These are phyloP conservation scores for Gallinago paraguaiae DNA, from an alignment of 2,113 vertebrate genomes.

Conservation along the genomic window DNA sequence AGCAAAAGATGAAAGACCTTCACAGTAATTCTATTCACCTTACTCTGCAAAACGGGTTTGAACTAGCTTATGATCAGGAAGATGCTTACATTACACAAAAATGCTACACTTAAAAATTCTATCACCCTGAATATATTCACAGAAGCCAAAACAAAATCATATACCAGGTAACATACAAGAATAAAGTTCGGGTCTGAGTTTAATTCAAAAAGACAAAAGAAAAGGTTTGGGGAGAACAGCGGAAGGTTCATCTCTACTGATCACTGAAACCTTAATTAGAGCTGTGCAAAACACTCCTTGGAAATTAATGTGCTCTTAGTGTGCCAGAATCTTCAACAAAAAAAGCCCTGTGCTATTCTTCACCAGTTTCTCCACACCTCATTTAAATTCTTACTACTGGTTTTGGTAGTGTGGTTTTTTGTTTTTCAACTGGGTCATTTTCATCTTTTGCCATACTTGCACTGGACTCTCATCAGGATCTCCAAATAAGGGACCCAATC, in stretches of 20 bases:
- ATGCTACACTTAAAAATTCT: background rate
- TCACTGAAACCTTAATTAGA: background rate
- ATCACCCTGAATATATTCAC: background rate
- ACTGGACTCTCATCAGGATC: background rate
- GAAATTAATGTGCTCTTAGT: background rate
- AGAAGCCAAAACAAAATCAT: background rate
- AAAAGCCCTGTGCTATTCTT: background rate
- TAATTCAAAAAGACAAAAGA: background rate
- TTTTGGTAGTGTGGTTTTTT: background rate
- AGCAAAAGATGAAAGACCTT: constrained; percentile 36
- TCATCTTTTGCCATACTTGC: background rate
- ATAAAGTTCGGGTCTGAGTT: background rate
- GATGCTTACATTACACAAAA: background rate
- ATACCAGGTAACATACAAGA: background rate
- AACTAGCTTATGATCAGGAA: background rate
- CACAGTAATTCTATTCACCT: background rate
- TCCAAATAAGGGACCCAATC: background rate
- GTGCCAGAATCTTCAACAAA: background rate
- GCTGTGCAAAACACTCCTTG: background rate
- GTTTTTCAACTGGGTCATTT: rapidly evolving
- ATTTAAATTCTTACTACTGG: background rate
- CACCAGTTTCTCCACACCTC: background rate
- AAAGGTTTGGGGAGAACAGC: background rate
- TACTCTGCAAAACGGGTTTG: background rate
- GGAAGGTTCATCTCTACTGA: background rate